Evolutionary conservation across 2,113 vertebrate genomes (phyloP), one percentile per base, ranked within the genome.

Genomic region (Desmodus rotundus): DNA sequence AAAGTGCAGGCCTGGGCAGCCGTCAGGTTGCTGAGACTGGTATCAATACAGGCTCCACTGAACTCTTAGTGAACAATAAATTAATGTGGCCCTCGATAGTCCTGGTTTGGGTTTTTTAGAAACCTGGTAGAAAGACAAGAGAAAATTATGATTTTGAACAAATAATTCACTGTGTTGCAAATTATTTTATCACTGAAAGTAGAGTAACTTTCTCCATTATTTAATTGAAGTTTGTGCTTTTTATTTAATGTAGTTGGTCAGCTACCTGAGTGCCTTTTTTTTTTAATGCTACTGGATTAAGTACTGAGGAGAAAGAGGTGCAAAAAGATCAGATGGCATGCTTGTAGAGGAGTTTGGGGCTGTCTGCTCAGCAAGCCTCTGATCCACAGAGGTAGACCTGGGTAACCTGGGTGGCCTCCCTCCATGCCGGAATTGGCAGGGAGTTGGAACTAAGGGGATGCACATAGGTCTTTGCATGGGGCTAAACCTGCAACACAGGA

Each of bases 91-190:
- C n/a, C 50, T 41, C 31, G 54, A 2, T 31, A 61, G 9, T 61
- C n/a, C 81, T 61, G 8, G 12, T 43, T 63, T 50, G 87, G 28
- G 52, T 14, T 68, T 81, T 45, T 58, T 36, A 52, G 43, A 77
- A 38, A 52, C 45, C 43, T 81, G 20, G 72, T 31, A 84, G 84
- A 63, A 96, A 93, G 58, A 83, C 91, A 92, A 78, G 36, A 93
- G 77, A 28, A 93, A 80, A 84, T 72, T 94, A 73, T 3, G 17
- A 43, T 68, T 76, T 85, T 85, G 72, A 83, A 50, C 4, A 58
- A 92, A 65, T 13, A 56, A 80, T 80, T 87, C 61, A 85, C 10
- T 16, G 38, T 43, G 31, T 65, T 90, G 58, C 58, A 93, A 95
- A 78, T 78, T 77, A 74, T 33, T 84, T 80, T 58, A 74, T 92